Evolutionary conservation across 2,797 vertebrate species (phyloP).

Genomic region (Micromesistius poutassou): DNA sequence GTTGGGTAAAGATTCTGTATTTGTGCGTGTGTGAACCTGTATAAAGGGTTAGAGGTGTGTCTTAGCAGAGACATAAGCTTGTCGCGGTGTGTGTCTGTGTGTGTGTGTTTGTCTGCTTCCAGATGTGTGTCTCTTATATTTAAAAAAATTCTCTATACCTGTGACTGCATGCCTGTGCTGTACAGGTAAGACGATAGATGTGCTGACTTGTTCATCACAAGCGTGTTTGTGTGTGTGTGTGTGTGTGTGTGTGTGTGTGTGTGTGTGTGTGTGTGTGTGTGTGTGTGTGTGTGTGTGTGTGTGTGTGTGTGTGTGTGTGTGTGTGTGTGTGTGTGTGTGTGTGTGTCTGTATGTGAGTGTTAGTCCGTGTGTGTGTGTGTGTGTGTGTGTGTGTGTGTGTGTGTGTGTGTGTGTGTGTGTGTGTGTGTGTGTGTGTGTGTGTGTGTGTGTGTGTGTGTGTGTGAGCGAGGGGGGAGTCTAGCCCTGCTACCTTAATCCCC

Average conservation of each 20-base stretch:
- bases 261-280: slow-evolving; percentile 16
- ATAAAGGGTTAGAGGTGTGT: too few relatives aligned
- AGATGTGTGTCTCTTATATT: too few relatives aligned
- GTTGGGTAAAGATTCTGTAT: not conserved
- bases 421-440: too few relatives aligned
- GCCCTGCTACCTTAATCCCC: too few relatives aligned
- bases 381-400: slow-evolving; percentile 13
- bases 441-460: too few relatives aligned
- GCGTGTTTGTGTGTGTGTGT: not conserved
- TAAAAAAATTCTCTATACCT: too few relatives aligned
- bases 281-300: slow-evolving; percentile 10
- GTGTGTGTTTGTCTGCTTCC: not conserved
- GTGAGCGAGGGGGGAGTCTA: too few relatives aligned
- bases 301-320: slow-evolving; percentile 17
- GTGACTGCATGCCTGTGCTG: too few relatives aligned
- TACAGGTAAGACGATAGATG: too few relatives aligned
- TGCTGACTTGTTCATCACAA: too few relatives aligned
- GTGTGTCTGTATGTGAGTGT: not conserved
- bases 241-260: slow-evolving; percentile 20
- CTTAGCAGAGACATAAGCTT: too few relatives aligned
- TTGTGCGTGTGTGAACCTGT: not conserved
- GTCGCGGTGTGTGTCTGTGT: slow-evolving; percentile 19
- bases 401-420: slow-evolving; percentile 27
- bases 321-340: slow-evolving; percentile 13
- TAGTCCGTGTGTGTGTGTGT: slow-evolving; percentile 11